phyloP scores from a whole-genome alignment of 2,113 vertebrate genomes.

The Dromiciops gliroides region DNA sequence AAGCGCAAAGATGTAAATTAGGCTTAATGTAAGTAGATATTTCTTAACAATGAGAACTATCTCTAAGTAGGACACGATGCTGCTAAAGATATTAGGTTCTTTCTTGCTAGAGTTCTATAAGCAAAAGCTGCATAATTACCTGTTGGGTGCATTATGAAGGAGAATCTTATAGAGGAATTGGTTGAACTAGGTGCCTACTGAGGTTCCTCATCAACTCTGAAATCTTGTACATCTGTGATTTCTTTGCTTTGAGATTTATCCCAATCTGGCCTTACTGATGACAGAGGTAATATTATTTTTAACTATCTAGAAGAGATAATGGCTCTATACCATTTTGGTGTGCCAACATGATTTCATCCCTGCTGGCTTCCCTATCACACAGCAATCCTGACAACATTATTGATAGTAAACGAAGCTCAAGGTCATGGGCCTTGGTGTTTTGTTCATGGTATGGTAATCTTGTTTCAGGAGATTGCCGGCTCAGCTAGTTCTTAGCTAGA shows the following conservation, averaged over 20 bases:
- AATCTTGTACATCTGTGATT: neutral
- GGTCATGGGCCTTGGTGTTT: slow-evolving; percentile 60
- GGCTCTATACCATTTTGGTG: slow-evolving; percentile 27
- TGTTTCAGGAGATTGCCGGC: slow-evolving; percentile 63
- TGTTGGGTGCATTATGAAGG: neutral
- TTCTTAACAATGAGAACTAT: neutral
- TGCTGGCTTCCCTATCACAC: neutral
- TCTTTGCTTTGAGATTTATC: neutral
- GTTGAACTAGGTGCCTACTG: neutral
- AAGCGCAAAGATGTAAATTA: neutral
- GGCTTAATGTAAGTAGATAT: neutral
- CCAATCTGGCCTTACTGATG: neutral
- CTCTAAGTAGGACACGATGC: neutral
- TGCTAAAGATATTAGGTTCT: neutral
- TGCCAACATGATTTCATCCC: slow-evolving; percentile 35
- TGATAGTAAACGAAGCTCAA: slow-evolving; percentile 56
- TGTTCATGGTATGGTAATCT: slow-evolving; percentile 64
- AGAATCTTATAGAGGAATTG: neutral
- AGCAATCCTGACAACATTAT: slow-evolving; percentile 52
- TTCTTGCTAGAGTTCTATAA: neutral
- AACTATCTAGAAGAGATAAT: slow-evolving; percentile 30
- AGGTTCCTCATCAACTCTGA: neutral
- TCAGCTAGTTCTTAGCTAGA: slow-evolving; percentile 70
- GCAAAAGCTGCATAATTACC: neutral
- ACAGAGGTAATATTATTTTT: neutral